Percentiles rank a stretch among this genome's conserved stretches.
phyloP scores from a whole-genome alignment of 30 jellyfish, hydroid and myxozoan species.

The Hydractinia symbiolongicarpus region DNA sequence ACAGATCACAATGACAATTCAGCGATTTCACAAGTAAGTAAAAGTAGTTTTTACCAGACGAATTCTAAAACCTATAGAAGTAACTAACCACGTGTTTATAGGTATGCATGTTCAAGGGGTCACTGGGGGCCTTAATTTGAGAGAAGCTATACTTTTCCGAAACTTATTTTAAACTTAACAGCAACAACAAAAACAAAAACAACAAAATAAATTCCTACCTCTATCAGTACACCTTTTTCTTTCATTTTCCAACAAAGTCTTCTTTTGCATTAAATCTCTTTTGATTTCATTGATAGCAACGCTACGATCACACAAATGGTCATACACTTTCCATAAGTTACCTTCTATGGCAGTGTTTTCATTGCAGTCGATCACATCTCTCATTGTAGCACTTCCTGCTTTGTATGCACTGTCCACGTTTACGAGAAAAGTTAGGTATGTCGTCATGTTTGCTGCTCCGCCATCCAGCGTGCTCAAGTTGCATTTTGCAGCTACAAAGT shows the following conservation, averaged over 20 bases:
- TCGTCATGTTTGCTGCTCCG: background rate
- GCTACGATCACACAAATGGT: background rate
- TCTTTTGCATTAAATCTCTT: background rate
- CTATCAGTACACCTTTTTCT: background rate
- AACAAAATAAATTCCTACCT: background rate
- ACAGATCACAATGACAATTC: too few relatives aligned
- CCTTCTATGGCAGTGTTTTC: conserved; percentile 8
- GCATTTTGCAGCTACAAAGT: background rate
- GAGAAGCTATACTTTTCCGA: too few relatives aligned
- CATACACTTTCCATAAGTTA: conserved; percentile 1
- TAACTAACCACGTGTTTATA: too few relatives aligned
- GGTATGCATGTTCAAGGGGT: too few relatives aligned
- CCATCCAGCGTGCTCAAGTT: background rate
- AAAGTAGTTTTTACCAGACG: too few relatives aligned
- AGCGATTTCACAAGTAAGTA: too few relatives aligned
- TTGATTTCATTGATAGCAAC: conserved; percentile 12
- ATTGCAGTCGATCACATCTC: background rate
- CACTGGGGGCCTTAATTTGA: too few relatives aligned
- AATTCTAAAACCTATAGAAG: too few relatives aligned
- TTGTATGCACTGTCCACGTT: background rate
- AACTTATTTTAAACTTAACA: too few relatives aligned
- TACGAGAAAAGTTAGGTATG: background rate
- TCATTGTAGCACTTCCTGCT: conserved; percentile 18
- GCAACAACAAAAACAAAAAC: too few relatives aligned
- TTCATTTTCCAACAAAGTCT: background rate